Conservation (phyloP, 2,113 vertebrate species). For the Cochlearius cochlearius region DNA sequence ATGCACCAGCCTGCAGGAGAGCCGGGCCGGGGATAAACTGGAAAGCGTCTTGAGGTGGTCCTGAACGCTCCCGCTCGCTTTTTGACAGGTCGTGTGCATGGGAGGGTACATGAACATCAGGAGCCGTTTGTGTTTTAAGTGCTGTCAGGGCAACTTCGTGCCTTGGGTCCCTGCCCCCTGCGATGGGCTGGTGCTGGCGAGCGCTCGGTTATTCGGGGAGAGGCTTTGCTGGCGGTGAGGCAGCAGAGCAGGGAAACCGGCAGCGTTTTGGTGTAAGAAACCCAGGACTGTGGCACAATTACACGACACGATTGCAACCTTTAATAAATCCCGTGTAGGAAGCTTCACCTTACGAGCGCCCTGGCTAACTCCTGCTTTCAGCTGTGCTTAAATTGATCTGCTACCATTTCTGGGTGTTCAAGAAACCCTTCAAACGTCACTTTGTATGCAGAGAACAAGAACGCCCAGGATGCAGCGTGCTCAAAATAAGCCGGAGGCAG, state of each 20-base stretch:
- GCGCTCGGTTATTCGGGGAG: accelerated
- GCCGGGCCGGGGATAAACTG: not conserved
- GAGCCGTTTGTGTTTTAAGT: not conserved
- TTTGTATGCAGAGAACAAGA: not conserved
- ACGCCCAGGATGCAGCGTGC: not conserved
- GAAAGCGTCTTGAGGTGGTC: accelerated
- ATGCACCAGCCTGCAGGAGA: accelerated
- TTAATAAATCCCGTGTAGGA: not conserved
- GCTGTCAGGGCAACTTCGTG: not conserved
- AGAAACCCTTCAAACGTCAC: not conserved
- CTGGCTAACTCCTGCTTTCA: not conserved
- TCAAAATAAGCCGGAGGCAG: not conserved
- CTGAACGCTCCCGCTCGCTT: accelerated
- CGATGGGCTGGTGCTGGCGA: not conserved
- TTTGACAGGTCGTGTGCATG: accelerated
- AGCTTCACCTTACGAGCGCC: not conserved
- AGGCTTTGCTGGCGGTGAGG: not conserved
- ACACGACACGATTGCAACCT: accelerated
- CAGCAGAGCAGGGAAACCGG: accelerated
- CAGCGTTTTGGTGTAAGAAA: accelerated
- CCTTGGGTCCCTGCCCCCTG: not conserved
- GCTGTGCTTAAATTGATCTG: not conserved
- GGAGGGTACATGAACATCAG: accelerated
- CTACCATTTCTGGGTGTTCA: not conserved
- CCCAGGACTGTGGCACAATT: not conserved